These are phyloP conservation scores for Collichthys lucidus DNA, from an alignment of 2,113 vertebrate genomes.

Conservation along the genomic window DNA sequence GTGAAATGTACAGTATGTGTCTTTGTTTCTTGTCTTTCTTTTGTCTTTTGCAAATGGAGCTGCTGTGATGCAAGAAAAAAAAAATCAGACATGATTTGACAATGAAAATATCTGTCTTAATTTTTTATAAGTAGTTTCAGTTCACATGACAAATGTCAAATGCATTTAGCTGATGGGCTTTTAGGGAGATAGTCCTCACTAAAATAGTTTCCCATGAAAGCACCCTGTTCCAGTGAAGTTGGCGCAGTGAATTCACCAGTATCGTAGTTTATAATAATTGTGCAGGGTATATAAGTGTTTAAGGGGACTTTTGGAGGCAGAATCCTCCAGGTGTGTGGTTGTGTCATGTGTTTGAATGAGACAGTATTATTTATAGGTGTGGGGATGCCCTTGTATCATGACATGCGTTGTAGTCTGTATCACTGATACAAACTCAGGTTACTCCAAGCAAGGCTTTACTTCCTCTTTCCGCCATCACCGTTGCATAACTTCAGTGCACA, in stretches of 20 bases:
- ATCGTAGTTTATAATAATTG: not conserved
- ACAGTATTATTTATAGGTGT: conserved; percentile 36
- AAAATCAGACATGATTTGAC: too few relatives aligned
- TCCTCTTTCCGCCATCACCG: conserved; percentile 36
- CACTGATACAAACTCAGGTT: not conserved
- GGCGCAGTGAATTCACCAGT: conserved; percentile 7
- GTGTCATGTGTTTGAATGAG: conserved; percentile 35
- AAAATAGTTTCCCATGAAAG: conserved; percentile 46
- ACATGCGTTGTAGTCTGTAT: not conserved
- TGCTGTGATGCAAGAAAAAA: too few relatives aligned
- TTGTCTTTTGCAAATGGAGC: too few relatives aligned
- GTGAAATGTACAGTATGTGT: too few relatives aligned
- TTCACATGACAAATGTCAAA: not conserved
- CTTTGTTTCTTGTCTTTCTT: too few relatives aligned
- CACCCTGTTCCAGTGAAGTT: conserved; percentile 34
- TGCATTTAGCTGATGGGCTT: not conserved
- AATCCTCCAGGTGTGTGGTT: conserved; percentile 53
- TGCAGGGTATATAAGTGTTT: not conserved
- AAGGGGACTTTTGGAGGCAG: conserved; percentile 36
- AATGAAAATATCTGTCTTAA: too few relatives aligned
- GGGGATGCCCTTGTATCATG: conserved; percentile 26
- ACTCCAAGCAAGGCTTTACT: not conserved
- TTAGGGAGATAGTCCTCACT: not conserved
- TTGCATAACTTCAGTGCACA: not conserved
- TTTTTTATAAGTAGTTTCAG: not conserved